Evolutionary conservation across 2,888 invertebrate genomes (phyloP).

Genomic region (Kryphioiulus occultus): DNA sequence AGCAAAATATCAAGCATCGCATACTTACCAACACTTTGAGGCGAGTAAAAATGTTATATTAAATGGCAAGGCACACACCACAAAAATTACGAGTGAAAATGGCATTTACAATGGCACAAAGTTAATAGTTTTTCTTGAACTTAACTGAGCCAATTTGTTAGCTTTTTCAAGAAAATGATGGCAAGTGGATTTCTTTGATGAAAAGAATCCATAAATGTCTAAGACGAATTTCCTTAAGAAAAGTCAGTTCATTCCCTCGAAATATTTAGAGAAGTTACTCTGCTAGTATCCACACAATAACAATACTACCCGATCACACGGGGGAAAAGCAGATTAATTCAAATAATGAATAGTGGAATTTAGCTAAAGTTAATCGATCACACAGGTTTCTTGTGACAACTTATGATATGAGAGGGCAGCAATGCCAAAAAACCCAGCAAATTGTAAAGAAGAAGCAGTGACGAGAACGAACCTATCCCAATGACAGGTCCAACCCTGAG

Average conservation of each 20-base stretch:
- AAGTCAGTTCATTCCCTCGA: not conserved
- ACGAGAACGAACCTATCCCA: constrained; percentile 74
- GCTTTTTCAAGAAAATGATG: not conserved
- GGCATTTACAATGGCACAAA: not conserved
- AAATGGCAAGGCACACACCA: not conserved
- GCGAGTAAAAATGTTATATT: not conserved
- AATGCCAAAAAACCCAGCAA: not conserved
- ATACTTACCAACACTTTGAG: not conserved
- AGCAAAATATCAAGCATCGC: not conserved
- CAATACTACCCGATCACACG: not conserved
- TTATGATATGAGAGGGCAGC: not conserved
- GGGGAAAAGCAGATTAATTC: not conserved
- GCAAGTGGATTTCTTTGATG: not conserved
- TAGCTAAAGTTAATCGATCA: not conserved
- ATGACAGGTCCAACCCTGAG: constrained; percentile 73
- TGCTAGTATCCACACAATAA: not conserved
- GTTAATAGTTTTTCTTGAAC: not conserved
- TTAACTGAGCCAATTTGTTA: not conserved
- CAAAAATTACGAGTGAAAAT: not conserved
- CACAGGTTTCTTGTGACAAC: not conserved
- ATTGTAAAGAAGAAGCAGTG: constrained; percentile 41
- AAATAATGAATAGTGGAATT: not conserved
- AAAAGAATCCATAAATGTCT: not conserved
- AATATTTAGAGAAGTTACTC: not conserved
- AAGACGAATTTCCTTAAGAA: not conserved